Conservation (phyloP, 2,888 invertebrate species). For the Leucoma salicis region DNA sequence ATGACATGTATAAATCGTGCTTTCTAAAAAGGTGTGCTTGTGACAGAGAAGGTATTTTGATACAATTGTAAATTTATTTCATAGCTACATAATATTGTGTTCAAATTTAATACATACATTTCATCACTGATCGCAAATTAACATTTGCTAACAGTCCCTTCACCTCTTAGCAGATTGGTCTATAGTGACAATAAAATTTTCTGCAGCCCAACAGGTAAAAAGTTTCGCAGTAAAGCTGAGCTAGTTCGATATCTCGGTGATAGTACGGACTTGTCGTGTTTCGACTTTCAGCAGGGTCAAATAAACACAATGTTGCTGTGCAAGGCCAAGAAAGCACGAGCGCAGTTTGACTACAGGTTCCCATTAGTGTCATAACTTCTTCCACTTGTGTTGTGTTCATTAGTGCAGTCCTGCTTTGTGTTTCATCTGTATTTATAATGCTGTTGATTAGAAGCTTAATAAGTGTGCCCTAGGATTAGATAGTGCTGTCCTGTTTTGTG, state of each 20-base stretch:
- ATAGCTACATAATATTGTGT: no score
- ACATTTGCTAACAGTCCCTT: constrained; percentile 35
- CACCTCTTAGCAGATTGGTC: constrained; percentile 31
- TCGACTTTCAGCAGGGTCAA: constrained; percentile 92
- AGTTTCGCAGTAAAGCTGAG: constrained; percentile 91
- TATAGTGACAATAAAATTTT: constrained; percentile 67
- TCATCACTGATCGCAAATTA: constrained; percentile 52
- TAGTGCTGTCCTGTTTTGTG: constrained; percentile 17
- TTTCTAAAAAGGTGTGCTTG: no score
- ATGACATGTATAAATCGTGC: no score
- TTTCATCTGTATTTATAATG: constrained; percentile 52
- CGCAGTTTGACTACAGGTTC: constrained; percentile 87
- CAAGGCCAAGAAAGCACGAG: constrained; percentile 87
- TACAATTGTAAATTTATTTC: not conserved
- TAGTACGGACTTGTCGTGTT: constrained; percentile 89
- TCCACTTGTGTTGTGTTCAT: constrained; percentile 78
- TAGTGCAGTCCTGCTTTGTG: constrained; percentile 72
- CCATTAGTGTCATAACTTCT: constrained; percentile 63
- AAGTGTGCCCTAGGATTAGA: constrained; percentile 46
- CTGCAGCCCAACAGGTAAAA: constrained; percentile 90
- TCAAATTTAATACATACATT: constrained; percentile 45
- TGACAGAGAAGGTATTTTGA: not conserved
- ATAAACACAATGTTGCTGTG: constrained; percentile 86
- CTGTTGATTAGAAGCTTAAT: constrained; percentile 48
- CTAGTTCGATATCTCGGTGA: constrained; percentile 89